phyloP scores from a whole-genome alignment of 35 echinoderm and acorn worm species.

The Apostichopus parvimensis region DNA sequence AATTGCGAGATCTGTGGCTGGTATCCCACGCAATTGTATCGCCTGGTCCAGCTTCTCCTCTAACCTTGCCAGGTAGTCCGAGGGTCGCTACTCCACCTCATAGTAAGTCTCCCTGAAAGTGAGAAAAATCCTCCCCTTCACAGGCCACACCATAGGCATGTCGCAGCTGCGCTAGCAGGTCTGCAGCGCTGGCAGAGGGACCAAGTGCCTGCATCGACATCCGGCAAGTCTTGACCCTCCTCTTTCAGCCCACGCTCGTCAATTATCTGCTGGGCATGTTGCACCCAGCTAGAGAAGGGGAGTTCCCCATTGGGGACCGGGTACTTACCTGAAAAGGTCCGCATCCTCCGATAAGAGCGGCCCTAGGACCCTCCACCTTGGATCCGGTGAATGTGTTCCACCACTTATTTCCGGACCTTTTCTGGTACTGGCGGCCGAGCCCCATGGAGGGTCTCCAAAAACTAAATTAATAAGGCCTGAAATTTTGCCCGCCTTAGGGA shows the following conservation, averaged over 20 bases:
- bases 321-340: too few relatives aligned
- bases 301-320: too few relatives aligned
- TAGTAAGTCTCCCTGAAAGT: slow-evolving; percentile 40
- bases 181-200: background rate
- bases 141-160: slow-evolving; percentile 11
- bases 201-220: background rate
- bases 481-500: too few relatives aligned
- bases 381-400: slow-evolving; percentile 1
- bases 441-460: too few relatives aligned
- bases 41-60: slow-evolving; percentile 38
- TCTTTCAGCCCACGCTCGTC: slow-evolving; percentile 34
- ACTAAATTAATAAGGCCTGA: too few relatives aligned
- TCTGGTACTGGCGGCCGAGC: too few relatives aligned
- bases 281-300: too few relatives aligned
- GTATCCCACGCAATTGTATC: slow-evolving; percentile 1
- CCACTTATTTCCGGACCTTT: background rate
- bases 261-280: too few relatives aligned
- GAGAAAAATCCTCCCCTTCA: slow-evolving; percentile 32
- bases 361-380: background rate
- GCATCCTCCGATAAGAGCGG: background rate
- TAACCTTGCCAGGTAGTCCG: slow-evolving; percentile 16
- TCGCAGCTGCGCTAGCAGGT: background rate
- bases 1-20: background rate
- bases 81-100: background rate
- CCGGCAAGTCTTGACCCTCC: slow-evolving; percentile 21